Evolutionary conservation across 2,888 invertebrate species (phyloP).

Genomic region (Leptopilina syphax): DNA sequence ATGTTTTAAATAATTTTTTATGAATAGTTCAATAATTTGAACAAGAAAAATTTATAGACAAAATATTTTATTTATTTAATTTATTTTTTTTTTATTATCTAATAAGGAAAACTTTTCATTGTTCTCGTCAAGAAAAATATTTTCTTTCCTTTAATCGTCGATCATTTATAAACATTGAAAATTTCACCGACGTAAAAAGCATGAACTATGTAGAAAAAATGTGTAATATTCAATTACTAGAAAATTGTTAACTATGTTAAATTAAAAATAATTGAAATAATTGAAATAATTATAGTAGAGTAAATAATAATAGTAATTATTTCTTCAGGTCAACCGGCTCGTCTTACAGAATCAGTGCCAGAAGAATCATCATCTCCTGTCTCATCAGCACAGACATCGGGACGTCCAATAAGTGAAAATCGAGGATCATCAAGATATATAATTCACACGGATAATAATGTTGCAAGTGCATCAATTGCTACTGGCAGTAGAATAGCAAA

Average conservation of each 20-base stretch:
- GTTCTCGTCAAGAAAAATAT: too few species aligned
- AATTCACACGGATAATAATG: slow-evolving; percentile 45
- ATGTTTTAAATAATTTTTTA: too few species aligned
- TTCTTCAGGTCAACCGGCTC: too few species aligned
- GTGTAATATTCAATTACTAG: too few species aligned
- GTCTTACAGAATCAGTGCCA: slow-evolving; percentile 46
- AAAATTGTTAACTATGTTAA: not conserved
- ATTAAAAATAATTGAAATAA: not conserved
- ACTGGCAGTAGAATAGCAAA: slow-evolving; percentile 39
- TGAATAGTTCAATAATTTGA: too few species aligned
- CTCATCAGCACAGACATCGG: slow-evolving; percentile 31
- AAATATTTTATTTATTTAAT: too few species aligned
- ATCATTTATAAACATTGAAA: too few species aligned
- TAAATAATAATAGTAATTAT: not conserved
- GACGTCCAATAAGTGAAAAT: slow-evolving; percentile 51
- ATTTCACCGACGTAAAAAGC: too few species aligned
- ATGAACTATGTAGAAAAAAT: too few species aligned
- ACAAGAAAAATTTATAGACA: too few species aligned
- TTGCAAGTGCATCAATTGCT: slow-evolving; percentile 33
- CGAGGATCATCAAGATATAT: slow-evolving; percentile 51
- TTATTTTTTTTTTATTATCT: not conserved
- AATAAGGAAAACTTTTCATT: too few species aligned
- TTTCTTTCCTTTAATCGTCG: too few species aligned
- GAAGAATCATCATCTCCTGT: slow-evolving; percentile 42
- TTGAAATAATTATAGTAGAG: not conserved